Percentiles rank a stretch among this genome's conserved stretches.
Conservation (phyloP, 2,888 invertebrate genomes). For the Acanthacorydalis orientalis region DNA sequence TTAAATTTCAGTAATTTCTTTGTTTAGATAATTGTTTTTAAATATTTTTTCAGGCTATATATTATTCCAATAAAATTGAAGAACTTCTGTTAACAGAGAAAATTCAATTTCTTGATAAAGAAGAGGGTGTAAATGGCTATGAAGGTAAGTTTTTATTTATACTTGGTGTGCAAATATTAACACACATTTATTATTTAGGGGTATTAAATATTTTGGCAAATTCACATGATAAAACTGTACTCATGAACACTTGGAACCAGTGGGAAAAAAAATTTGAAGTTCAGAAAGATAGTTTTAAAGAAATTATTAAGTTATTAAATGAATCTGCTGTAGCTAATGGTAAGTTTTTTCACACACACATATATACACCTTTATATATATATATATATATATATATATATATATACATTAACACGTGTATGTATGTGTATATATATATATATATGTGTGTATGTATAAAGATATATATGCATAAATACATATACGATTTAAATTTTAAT, state of each 20-base stretch:
- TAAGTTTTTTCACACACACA: too few species aligned
- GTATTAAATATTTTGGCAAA: conserved; percentile 13
- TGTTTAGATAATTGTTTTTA: too few species aligned
- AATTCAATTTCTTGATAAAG: background rate
- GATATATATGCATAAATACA: too few species aligned
- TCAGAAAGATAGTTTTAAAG: conserved; percentile 10
- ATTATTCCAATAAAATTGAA: background rate
- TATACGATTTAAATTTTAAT: too few species aligned
- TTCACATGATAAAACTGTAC: conserved; percentile 12
- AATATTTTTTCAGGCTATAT: background rate
- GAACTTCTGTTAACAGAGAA: background rate
- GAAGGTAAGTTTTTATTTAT: background rate
- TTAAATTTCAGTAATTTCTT: too few species aligned
- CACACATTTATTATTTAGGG: conserved; percentile 8
- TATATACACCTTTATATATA: too few species aligned
- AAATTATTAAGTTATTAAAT: conserved; percentile 14
- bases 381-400: too few species aligned
- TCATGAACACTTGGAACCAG: conserved; percentile 15
- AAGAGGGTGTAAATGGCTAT: background rate
- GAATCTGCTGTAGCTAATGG: conserved; percentile 17
- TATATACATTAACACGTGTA: too few species aligned
- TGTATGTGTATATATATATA: too few species aligned
- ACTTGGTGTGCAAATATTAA: background rate
- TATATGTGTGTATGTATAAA: too few species aligned
- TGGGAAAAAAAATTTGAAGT: conserved; percentile 12